These are phyloP conservation scores for Meliscaeva auricollis DNA, from an alignment of 2,888 invertebrate genomes.

Conservation along the genomic window DNA sequence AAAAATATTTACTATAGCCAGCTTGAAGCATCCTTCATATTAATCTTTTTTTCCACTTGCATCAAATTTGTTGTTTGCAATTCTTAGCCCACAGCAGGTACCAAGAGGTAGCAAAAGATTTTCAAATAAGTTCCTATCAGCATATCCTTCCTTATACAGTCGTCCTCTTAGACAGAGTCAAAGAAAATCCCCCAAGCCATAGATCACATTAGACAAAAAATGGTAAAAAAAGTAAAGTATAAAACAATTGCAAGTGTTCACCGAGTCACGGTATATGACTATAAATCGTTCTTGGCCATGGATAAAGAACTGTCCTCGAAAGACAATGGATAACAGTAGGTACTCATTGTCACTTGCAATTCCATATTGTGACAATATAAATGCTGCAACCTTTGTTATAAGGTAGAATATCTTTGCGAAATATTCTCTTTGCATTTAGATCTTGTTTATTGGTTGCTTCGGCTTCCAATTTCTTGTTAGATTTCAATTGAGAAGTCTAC, in stretches of 20 bases:
- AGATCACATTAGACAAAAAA: constrained; percentile 56
- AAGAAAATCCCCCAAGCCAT: constrained; percentile 62
- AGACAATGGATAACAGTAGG: constrained; percentile 69
- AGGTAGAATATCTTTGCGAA: neutral
- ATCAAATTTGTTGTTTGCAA: constrained; percentile 11
- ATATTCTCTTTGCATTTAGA: constrained; percentile 30
- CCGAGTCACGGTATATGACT: constrained; percentile 71
- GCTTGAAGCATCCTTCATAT: neutral
- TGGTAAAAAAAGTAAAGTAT: constrained; percentile 30
- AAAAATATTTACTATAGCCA: neutral
- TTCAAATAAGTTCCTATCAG: neutral
- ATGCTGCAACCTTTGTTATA: neutral
- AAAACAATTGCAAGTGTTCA: constrained; percentile 74
- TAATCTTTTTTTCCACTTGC: neutral
- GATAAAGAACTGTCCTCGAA: constrained; percentile 61
- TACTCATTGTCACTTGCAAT: constrained; percentile 70
- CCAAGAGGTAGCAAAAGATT: neutral
- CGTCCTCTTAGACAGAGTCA: constrained; percentile 47
- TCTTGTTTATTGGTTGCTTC: constrained; percentile 56
- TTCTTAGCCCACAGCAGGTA: neutral
- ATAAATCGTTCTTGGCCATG: constrained; percentile 71
- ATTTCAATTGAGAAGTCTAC: constrained; percentile 48
- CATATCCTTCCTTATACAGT: neutral
- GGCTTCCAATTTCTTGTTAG: constrained; percentile 48
- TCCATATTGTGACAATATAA: constrained; percentile 42